A percentile compares a stretch with the other conserved stretches of the same genome.
Conservation (phyloP, 2,888 invertebrate species). For the Tanypteryx hageni region DNA sequence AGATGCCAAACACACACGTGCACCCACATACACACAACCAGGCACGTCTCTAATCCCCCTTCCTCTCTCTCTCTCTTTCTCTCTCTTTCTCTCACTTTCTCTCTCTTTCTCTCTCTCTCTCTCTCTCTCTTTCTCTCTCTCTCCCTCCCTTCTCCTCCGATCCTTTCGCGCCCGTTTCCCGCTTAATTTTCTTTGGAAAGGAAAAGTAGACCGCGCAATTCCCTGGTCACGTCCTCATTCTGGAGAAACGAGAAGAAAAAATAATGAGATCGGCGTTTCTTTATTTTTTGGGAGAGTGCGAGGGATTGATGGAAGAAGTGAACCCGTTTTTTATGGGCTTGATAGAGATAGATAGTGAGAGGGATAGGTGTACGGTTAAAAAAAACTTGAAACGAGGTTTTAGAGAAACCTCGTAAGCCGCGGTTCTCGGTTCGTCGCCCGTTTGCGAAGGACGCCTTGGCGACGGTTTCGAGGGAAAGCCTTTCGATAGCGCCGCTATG, state of each 20-base stretch:
- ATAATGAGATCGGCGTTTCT: background rate
- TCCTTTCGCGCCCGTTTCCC: background rate
- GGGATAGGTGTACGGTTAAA: background rate
- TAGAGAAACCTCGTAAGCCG: background rate
- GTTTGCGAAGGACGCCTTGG: background rate
- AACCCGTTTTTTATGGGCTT: background rate
- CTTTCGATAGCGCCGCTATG: too few species aligned
- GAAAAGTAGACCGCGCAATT: constrained; percentile 3
- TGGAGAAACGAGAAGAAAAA: background rate
- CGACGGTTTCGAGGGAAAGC: background rate
- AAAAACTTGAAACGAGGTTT: background rate
- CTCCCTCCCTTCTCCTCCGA: background rate
- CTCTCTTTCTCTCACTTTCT: background rate
- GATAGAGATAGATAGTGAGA: background rate
- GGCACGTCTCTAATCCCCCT: too few species aligned
- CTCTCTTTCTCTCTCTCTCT: background rate
- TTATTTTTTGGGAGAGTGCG: too few species aligned
- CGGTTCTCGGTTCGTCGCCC: constrained; percentile 16
- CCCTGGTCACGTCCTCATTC: background rate
- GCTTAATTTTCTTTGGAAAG: background rate
- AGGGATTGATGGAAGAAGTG: too few species aligned
- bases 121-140: background rate
- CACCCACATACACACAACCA: background rate
- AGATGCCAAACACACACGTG: background rate
- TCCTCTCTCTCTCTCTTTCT: background rate